Evolutionary conservation across 2,888 invertebrate genomes (phyloP).

Genomic region (Drosophila siamana): DNA sequence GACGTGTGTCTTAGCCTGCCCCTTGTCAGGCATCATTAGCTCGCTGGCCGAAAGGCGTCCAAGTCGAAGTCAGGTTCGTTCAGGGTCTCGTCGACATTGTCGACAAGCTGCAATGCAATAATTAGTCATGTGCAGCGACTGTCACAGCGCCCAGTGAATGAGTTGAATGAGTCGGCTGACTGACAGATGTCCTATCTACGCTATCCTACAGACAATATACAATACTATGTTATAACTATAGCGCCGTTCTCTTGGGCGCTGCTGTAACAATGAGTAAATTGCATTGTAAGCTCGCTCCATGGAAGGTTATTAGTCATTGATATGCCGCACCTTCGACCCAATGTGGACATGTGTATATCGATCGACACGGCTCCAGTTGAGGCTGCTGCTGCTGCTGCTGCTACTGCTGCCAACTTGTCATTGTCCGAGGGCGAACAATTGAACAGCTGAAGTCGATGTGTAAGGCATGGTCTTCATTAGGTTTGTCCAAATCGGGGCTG

Average conservation of each 20-base stretch:
- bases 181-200: conserved; percentile 74
- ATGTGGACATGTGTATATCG: background rate
- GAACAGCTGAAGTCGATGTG: conserved; percentile 30
- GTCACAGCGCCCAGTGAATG: conserved; percentile 42
- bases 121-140: conserved; percentile 78
- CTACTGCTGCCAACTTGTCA: conserved; percentile 14
- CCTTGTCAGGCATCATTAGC: conserved; percentile 77
- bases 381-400: conserved; percentile 1
- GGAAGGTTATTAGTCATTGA: conserved; percentile 73
- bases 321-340: conserved; percentile 65
- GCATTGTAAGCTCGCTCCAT: conserved; percentile 45
- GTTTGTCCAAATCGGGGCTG: conserved; percentile 32
- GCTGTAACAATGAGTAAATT: conserved; percentile 60
- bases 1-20: conserved; percentile 8
- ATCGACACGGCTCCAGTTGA: conserved; percentile 12
- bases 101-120: conserved; percentile 57
- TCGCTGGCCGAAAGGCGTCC: conserved; percentile 33
- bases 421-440: conserved; percentile 29
- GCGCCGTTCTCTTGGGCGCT: conserved; percentile 6
- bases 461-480: conserved; percentile 47
- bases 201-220: conserved; percentile 2
- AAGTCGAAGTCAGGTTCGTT: conserved; percentile 17
- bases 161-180: conserved; percentile 46
- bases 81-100: conserved; percentile 13
- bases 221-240: background rate